Evolutionary conservation across 2,797 vertebrate species (phyloP).

Genomic region (Neosilurus hyrtlii): DNA sequence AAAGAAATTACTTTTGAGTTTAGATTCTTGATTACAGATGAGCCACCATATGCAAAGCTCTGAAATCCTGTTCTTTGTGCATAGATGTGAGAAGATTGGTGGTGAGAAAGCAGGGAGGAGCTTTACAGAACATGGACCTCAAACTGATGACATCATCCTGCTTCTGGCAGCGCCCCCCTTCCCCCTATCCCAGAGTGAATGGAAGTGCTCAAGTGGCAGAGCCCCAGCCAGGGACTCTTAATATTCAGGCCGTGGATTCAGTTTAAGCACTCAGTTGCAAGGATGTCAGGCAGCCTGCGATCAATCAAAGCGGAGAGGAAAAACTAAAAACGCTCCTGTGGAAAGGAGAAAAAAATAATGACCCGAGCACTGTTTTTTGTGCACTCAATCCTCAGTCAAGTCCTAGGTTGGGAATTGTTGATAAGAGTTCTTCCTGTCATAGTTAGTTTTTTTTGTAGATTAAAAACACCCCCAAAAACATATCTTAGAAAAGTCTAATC

Average conservation of each 20-base stretch:
- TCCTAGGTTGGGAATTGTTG: not conserved
- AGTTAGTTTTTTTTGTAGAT: not conserved
- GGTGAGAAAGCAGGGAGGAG: conserved; percentile 33
- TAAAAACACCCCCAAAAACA: conserved; percentile 31
- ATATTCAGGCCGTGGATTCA: conserved; percentile 47
- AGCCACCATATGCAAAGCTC: conserved; percentile 55
- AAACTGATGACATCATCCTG: conserved; percentile 49
- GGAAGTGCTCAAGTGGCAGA: conserved; percentile 49
- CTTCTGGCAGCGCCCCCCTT: conserved; percentile 49
- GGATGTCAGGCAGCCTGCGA: conserved; percentile 48
- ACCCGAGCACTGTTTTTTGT: not conserved
- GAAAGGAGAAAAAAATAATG: conserved; percentile 25
- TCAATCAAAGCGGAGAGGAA: conserved; percentile 49
- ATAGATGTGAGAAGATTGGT: conserved; percentile 15
- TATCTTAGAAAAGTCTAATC: conserved; percentile 15
- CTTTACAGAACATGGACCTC: conserved; percentile 37
- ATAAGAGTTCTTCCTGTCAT: not conserved
- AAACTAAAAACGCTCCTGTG: conserved; percentile 48
- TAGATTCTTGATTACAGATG: conserved; percentile 34
- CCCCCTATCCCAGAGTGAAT: conserved; percentile 49
- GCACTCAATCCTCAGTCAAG: not conserved
- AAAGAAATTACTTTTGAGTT: not conserved
- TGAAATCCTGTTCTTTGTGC: conserved; percentile 55
- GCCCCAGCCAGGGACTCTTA: conserved; percentile 50
- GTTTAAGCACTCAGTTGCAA: conserved; percentile 43